Evolutionary conservation across 2,888 invertebrate genomes (phyloP).

Genomic region (Tipula vernalis): DNA sequence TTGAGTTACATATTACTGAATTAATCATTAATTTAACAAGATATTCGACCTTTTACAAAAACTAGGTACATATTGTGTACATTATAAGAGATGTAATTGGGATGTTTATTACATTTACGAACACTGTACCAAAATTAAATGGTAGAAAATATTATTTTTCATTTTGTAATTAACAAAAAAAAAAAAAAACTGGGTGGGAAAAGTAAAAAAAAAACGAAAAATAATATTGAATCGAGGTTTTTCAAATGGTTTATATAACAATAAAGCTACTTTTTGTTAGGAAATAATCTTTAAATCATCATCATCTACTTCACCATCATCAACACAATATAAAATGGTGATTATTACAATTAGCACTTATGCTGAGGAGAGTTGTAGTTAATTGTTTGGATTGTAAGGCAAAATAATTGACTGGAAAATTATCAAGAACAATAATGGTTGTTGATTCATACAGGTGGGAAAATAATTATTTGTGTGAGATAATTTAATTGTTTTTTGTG

Average conservation of each 20-base stretch:
- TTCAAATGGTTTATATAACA: not conserved
- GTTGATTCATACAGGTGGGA: not conserved
- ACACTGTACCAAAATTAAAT: not conserved
- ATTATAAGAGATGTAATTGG: not conserved
- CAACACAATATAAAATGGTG: not conserved
- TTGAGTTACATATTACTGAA: not conserved
- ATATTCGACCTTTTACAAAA: not conserved
- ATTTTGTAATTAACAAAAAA: not conserved
- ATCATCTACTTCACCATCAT: not conserved
- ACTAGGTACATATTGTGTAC: not conserved
- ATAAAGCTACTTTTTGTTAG: not conserved
- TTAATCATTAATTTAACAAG: not conserved
- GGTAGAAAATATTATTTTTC: not conserved
- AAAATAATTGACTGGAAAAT: not conserved
- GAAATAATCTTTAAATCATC: not conserved
- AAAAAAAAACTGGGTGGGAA: not conserved
- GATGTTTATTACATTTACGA: not conserved
- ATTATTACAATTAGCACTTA: not conserved
- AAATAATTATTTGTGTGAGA: not conserved
- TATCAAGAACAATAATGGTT: not conserved
- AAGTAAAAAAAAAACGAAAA: not conserved
- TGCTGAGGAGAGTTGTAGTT: not conserved
- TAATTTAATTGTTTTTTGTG: not conserved
- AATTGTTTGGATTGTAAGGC: not conserved
- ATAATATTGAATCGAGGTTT: not conserved